Conservation (phyloP, 1,140 invertebrate species). For the Condylostylus longicornis region DNA sequence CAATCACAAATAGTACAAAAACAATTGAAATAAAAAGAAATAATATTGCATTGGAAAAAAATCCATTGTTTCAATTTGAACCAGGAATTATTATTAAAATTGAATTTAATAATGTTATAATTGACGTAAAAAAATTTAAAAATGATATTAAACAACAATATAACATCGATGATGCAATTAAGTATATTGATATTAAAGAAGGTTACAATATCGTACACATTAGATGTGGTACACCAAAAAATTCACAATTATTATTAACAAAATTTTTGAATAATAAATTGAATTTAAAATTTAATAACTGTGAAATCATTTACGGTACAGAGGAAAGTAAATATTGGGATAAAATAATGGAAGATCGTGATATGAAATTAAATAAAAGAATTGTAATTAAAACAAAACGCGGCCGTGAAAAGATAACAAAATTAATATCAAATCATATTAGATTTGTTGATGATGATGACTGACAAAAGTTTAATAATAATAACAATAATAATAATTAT, state of each 20-base stretch:
- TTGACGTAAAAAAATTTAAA: conserved; percentile 48
- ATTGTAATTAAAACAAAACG: conserved; percentile 35
- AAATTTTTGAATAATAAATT: too few relatives aligned
- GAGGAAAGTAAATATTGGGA: conserved; percentile 49
- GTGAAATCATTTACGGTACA: conserved; percentile 34
- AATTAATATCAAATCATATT: conserved; percentile 45
- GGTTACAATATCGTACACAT: too few relatives aligned
- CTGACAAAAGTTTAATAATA: conserved; percentile 3
- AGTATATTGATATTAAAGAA: conserved; percentile 50
- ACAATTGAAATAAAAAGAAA: too few relatives aligned
- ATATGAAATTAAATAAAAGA: conserved; percentile 41
- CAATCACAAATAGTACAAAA: too few relatives aligned
- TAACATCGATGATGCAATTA: conserved; percentile 38
- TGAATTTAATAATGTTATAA: conserved; percentile 40
- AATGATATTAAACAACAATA: conserved; percentile 39
- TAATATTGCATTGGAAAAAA: conserved; percentile 24
- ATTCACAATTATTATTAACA: too few relatives aligned
- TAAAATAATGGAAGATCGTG: conserved; percentile 42
- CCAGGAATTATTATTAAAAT: conserved; percentile 50
- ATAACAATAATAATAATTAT: too few relatives aligned
- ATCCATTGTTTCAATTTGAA: conserved; percentile 34
- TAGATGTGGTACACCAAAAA: too few relatives aligned
- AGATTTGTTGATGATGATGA: conserved; percentile 39
- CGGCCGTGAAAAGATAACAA: conserved; percentile 47
- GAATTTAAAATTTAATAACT: too few relatives aligned